phyloP scores from a whole-genome alignment of 35 echinoderm and acorn worm genomes.

The Heliocidaris erythrogramma region DNA sequence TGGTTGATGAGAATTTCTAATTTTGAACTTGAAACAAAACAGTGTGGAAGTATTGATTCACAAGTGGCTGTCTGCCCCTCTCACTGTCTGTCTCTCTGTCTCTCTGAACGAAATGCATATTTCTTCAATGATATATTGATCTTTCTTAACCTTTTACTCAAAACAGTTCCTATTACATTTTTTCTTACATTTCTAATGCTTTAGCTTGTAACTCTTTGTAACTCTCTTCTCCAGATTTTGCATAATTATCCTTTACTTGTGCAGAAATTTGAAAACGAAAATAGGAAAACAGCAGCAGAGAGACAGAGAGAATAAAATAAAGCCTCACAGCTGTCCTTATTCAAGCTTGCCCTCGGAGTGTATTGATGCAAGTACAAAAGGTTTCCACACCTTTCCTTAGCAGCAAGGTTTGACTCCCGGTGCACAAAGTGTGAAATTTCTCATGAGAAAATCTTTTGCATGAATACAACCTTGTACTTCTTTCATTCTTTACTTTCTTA shows the following conservation, averaged over 20 bases:
- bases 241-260: not conserved
- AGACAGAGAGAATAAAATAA: not conserved
- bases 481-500: not conserved
- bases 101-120: not conserved
- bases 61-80: not conserved
- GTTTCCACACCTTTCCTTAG: conserved; percentile 25
- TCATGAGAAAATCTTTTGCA: conserved; percentile 20
- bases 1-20: not conserved
- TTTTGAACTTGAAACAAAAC: not conserved
- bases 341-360: not conserved
- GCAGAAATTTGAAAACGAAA: not conserved
- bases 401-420: conserved; percentile 30
- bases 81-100: not conserved
- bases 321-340: conserved; percentile 4
- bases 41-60: not conserved
- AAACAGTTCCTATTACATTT: not conserved
- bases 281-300: not conserved
- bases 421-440: conserved; percentile 39
- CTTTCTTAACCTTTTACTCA: too few relatives aligned
- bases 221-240: not conserved
- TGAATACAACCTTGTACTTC: not conserved
- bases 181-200: not conserved
- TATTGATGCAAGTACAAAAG: conserved; percentile 17
- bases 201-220: not conserved
- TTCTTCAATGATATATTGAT: not conserved